Evolutionary conservation across 2,888 invertebrate genomes (phyloP).

Genomic region (Aquatica leii): DNA sequence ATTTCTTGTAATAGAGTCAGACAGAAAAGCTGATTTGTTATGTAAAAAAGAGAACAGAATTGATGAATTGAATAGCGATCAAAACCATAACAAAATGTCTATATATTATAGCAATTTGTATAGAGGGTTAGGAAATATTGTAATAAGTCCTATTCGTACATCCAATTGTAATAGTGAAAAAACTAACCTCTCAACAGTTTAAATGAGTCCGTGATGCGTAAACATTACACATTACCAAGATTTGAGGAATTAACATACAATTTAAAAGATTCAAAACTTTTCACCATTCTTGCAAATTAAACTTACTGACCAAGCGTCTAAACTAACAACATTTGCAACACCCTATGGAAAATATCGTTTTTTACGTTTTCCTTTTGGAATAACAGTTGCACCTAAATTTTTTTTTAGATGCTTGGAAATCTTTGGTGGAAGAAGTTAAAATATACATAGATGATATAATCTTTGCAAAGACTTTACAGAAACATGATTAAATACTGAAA

Average conservation of each 20-base stretch:
- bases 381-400: neutral
- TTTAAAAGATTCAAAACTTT: no score
- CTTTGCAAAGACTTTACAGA: neutral
- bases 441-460: conserved; percentile 2
- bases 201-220: neutral
- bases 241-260: neutral
- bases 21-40: neutral
- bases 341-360: neutral
- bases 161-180: conserved; percentile 5
- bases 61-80: neutral
- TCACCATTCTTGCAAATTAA: neutral
- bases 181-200: no score
- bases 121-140: neutral
- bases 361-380: neutral
- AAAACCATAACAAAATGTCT: neutral
- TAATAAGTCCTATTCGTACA: neutral
- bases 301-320: no score
- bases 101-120: conserved; percentile 3
- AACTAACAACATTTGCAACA: conserved; percentile 3
- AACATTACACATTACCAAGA: no score
- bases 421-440: neutral
- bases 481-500: neutral
- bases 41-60: neutral
- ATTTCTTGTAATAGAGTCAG: neutral
- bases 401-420: neutral